Base-by-base conservation (phyloP, 2,797 vertebrate species). In the Hippoglossus hippoglossus region DNA sequence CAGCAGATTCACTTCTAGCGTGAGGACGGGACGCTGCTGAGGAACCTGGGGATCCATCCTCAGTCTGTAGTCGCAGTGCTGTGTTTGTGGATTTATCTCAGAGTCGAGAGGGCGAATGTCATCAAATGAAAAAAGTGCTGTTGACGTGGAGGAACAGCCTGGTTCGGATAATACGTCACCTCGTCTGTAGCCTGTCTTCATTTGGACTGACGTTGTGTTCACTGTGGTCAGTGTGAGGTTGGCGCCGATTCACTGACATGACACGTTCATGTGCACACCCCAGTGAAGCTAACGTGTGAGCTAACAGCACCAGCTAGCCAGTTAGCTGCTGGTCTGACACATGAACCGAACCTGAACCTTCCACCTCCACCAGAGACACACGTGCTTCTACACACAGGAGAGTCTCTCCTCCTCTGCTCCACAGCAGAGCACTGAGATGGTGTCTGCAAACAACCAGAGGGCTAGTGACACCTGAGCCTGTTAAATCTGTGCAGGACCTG, bases 91-190 rank as follows among this genome's bases (percentile, higher is more conserved):
- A 67, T 8, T 16, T 41, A 6, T 49, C 44, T 46, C 44, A 51
- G 19, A 82, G 61, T 65, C 31, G 44, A 52, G 28, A 73, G 36
- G 66, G 47, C 72, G 57, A 77, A 67, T 86, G 82, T 79, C 77
- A 80, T 70, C 31, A 76, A 72, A 86, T 82, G 34, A 72, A 82
- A 88, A 72, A 82, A 89, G 82, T 87, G 76, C 73, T 81, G 55
- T 24, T 21, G 26, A 25, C 63, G 25, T 53, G 22, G 6, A 50
- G 75, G n/a, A 85, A 75, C 31, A 26, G 71, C 74, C 60, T 74
- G 57, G 3, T 12, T 50, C 63, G 8, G 19, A 67, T 64, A 22
- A 59, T 47, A 26, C 41, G 22, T 75, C 24, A 41, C 1, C 0
- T 57, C 67, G 44, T 4, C 25, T 57, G 28, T 4, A 2, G 28